Evolutionary conservation across 2,888 invertebrate species (phyloP), one percentile per base, ranked within the genome.

Genomic region (Ochropacha duplaris): DNA sequence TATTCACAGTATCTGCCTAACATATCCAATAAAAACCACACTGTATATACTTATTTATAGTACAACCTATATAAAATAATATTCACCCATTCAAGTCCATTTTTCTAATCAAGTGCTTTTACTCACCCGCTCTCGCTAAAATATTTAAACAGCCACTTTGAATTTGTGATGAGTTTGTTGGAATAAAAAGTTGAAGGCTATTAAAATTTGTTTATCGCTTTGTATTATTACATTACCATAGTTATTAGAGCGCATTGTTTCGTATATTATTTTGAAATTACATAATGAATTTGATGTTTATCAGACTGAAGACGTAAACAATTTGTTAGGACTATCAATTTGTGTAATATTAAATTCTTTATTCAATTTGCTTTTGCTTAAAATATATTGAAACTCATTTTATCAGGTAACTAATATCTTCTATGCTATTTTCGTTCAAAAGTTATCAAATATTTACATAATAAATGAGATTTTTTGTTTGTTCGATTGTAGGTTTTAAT

Each of bases 111-210:
- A 31, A 31, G 31, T 31, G 31, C 31, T 31, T 31, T 31, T 31
- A 31, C 31, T 31, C 31, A 31, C 31, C 12, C 31, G 31, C 31
- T 31, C 31, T 31, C 31, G 31, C 12, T 31, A 57, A 68, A 68
- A 68, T 74, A 70, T 72, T 70, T 60, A 68, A 68, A 64, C 58
- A 59, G 31, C 57, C 63, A 66, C 63, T 70, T 65, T 57, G 64
- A 68, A 62, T 58, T 57, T 61, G 56, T 57, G 62, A 65, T 62
- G 57, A 65, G 59, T 64, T 54, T 54, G 58, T 62, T 64, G 55
- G 56, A 58, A 63, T 54, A 66, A 64, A 62, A 60, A 55, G 55
- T 58, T 56, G 57, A 5, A 36, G 54, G 51, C 50, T 57, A 58
- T 55, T 58, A 63, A 62, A 64, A 65, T 62, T 57, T 59, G 60